Evolutionary conservation across 1,140 invertebrate species (phyloP).

Genomic region (Bombus soroeensis): DNA sequence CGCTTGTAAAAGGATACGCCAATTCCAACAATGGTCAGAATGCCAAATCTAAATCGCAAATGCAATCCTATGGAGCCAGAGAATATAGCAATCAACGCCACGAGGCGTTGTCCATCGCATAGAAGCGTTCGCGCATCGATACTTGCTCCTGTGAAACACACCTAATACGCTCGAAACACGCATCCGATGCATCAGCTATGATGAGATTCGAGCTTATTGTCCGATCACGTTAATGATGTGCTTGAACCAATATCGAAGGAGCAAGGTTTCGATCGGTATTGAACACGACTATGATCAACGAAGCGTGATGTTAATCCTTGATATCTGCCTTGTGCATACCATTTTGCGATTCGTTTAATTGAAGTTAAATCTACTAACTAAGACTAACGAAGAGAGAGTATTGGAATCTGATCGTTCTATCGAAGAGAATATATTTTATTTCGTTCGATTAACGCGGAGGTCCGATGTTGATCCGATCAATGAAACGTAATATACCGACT

Average conservation of each 20-base stretch:
- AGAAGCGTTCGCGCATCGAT: not conserved
- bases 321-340: not conserved
- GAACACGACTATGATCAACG: not conserved
- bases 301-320: not conserved
- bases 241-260: constrained; percentile 3
- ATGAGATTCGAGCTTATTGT: constrained; percentile 9
- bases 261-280: constrained; percentile 6
- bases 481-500: no score
- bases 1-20: not conserved
- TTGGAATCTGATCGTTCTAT: not conserved
- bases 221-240: constrained; percentile 25
- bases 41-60: not conserved
- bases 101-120: not conserved
- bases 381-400: no score
- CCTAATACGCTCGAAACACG: constrained; percentile 2
- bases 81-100: not conserved
- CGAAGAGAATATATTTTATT: not conserved
- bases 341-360: not conserved
- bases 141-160: not conserved
- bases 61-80: not conserved
- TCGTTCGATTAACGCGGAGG: rapidly evolving
- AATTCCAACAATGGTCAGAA: not conserved
- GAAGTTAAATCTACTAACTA: not conserved
- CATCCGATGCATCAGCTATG: not conserved
- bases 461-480: no score